Conservation (phyloP, 2,888 invertebrate genomes). For the Eulithis prunata region DNA sequence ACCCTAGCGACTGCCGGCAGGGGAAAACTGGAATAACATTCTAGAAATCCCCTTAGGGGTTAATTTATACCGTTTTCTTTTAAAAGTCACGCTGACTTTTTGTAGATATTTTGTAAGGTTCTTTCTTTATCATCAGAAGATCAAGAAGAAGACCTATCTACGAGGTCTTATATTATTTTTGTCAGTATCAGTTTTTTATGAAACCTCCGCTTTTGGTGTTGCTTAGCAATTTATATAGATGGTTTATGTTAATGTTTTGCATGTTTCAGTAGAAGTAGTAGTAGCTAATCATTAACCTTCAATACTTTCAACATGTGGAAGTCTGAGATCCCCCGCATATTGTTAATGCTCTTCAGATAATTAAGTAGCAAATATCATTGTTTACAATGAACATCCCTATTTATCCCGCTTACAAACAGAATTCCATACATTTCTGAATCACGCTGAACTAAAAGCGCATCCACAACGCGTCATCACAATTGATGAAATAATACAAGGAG, state of each 20-base stretch:
- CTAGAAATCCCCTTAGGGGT: no score
- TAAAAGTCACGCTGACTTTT: no score
- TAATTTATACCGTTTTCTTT: no score
- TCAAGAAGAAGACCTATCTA: no score
- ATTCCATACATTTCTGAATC: slow-evolving; percentile 62
- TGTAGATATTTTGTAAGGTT: no score
- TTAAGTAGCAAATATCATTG: slow-evolving; percentile 1
- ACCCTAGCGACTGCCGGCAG: no score
- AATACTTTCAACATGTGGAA: not conserved
- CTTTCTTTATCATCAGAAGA: no score
- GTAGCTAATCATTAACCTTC: slow-evolving; percentile 7
- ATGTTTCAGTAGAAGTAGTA: slow-evolving; percentile 21
- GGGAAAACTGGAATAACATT: no score
- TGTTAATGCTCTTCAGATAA: no score
- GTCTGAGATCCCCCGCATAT: not conserved
- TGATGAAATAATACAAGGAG: slow-evolving; percentile 59
- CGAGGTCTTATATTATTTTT: no score
- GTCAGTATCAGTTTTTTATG: not conserved
- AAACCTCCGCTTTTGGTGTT: slow-evolving; percentile 4
- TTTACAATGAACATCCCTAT: slow-evolving; percentile 30
- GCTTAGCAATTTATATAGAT: slow-evolving; percentile 43
- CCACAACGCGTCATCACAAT: slow-evolving; percentile 65
- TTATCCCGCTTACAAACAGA: slow-evolving; percentile 65
- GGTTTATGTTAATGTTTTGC: slow-evolving; percentile 26
- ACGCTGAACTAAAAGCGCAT: slow-evolving; percentile 67